Percentiles rank a stretch among this genome's conserved stretches.
phyloP scores from a whole-genome alignment of 2,888 invertebrate species.

The Hydropsyche betteni region DNA sequence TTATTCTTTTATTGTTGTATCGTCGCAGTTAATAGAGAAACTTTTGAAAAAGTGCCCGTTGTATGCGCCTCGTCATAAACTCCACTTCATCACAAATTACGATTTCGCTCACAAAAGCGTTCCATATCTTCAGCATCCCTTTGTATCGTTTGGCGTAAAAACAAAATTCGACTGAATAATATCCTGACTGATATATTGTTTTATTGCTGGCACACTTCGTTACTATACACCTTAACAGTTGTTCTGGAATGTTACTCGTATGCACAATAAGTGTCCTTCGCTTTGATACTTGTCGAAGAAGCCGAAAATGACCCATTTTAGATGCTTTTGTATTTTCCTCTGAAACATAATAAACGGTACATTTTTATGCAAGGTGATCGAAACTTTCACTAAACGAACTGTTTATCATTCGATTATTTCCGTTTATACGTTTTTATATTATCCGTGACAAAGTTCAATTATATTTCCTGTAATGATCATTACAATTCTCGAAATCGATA shows the following conservation, averaged over 20 bases:
- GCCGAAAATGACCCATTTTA: constrained; percentile 16
- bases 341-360: no score
- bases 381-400: no score
- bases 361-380: no score
- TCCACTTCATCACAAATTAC: constrained; percentile 34
- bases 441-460: no score
- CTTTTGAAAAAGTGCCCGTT: background rate
- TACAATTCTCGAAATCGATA: no score
- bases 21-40: constrained; percentile 6
- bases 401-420: no score
- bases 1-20: constrained; percentile 43
- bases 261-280: constrained; percentile 8
- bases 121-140: constrained; percentile 20
- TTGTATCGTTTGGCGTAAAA: constrained; percentile 27
- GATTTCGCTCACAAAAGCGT: constrained; percentile 40
- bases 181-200: constrained; percentile 48
- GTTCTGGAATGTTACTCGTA: constrained; percentile 13
- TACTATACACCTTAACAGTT: constrained; percentile 5
- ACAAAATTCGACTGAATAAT: constrained; percentile 49
- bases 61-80: background rate
- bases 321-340: no score
- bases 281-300: constrained; percentile 13
- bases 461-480: no score
- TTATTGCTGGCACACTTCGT: constrained; percentile 47
- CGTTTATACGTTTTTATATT: no score